Base-by-base conservation (phyloP, 1,140 invertebrate species). In the Drosophila grimshawi region DNA sequence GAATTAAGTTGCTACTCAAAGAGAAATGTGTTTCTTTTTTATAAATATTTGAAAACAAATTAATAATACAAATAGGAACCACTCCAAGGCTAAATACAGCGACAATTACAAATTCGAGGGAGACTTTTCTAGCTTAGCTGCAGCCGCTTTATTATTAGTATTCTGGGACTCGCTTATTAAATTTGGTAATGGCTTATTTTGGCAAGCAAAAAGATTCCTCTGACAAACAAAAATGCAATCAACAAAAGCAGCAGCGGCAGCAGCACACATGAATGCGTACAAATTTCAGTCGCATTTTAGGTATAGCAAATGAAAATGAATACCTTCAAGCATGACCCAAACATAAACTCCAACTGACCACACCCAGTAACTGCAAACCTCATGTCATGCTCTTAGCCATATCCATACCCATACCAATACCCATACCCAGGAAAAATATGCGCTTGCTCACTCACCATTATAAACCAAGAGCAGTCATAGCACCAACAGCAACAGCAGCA, bases 311-410 rank as follows among this genome's bases (percentile, higher is more conserved):
- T 78, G 67, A 75, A 82, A 83, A 80, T 75, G 80, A 76, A 78
- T 83, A 78, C 85, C 81, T 85, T 85, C 65, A 85, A 73, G 85
- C 61, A 71, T 89, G 81, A 89, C 81, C 85, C 81, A 71, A 63
- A 73, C 81, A 89, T 89, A 88, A 89, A 89, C 85, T 85, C 66
- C 74, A 67, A 11, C 53, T 53, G 67, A 76, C 67, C 60, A 59
- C 56, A 37, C 62, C 61, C 43, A 59, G 39, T 33, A 39, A 68
- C 63, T 71, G 33, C 46, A 76, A 8, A 48, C 8, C 33, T 11
- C 8, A 3, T 19, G 19, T 19, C 19, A 19, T 19, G 19, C 39
- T 27, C 63, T 35, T 3, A 5, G 4, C 41, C 30, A 29, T 39
- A 8, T 5, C 19, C 37, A 49, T 10, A 59, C 41, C 43, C 39